phyloP scores from a whole-genome alignment of 2,797 vertebrate genomes.

The Pantherophis alleghaniensis region DNA sequence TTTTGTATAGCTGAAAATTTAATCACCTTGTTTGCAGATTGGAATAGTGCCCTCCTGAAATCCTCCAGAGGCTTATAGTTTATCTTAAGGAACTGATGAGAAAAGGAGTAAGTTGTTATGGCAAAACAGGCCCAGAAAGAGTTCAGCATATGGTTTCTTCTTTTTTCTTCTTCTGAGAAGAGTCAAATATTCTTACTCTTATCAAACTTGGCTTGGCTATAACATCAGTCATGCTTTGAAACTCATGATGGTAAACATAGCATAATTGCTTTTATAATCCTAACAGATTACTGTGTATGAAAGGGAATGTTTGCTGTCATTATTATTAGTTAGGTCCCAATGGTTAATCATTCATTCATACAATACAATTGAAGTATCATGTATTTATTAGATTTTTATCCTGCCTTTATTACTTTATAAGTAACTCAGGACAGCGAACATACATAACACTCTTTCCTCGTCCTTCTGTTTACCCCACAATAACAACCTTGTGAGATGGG shows the following conservation, averaged over 20 bases:
- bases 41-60: neutral
- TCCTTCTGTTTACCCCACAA: neutral
- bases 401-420: neutral
- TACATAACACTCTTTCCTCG: neutral
- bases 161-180: accelerated
- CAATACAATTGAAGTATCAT: neutral
- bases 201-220: neutral
- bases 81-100: neutral
- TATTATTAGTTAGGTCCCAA: neutral
- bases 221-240: neutral
- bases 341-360: neutral
- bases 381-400: neutral
- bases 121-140: neutral
- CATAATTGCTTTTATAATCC: neutral
- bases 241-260: conserved; percentile 10
- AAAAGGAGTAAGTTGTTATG: neutral
- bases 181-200: conserved; percentile 13
- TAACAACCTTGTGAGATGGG: neutral
- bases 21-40: neutral
- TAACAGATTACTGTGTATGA: neutral
- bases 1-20: neutral
- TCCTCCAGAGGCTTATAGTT: neutral
- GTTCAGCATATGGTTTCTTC: neutral
- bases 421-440: neutral
- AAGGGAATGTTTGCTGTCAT: neutral